A percentile compares a stretch with the other conserved stretches of the same genome.
phyloP scores from a whole-genome alignment of 1,140 invertebrate genomes.

The Neotoxoptera formosana region DNA sequence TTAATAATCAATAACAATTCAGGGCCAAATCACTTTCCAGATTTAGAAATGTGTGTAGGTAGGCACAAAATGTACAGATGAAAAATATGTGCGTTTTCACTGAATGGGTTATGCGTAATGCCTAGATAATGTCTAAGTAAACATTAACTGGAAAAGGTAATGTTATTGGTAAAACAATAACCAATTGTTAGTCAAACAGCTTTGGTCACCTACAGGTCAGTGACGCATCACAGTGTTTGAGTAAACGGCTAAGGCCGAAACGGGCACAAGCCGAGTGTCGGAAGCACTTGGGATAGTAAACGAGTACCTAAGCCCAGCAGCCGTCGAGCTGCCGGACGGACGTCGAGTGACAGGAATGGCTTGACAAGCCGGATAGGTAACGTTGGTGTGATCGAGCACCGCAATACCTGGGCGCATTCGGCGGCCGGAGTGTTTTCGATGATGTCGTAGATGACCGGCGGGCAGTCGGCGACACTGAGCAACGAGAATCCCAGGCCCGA shows the following conservation, averaged over 20 bases:
- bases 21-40: conserved; percentile 38
- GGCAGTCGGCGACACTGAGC: conserved; percentile 84
- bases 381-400: neutral
- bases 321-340: neutral
- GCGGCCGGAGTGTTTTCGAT: conserved; percentile 89
- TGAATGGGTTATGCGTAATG: neutral
- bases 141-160: neutral
- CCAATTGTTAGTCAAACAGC: neutral
- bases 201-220: neutral
- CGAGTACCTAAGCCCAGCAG: neutral
- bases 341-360: neutral
- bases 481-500: conserved; percentile 89
- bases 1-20: conserved; percentile 26
- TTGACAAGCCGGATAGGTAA: neutral
- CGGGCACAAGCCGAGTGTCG: neutral
- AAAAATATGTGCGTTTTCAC: neutral
- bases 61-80: neutral
- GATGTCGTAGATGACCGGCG: conserved; percentile 91
- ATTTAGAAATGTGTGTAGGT: conserved; percentile 40
- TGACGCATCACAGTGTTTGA: neutral
- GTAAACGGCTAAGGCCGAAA: neutral
- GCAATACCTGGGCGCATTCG: conserved; percentile 82
- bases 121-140: too few species aligned
- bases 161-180: neutral
- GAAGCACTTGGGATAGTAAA: neutral